Conservation (phyloP, 2,113 vertebrate species). For the Corynorhinus townsendii region DNA sequence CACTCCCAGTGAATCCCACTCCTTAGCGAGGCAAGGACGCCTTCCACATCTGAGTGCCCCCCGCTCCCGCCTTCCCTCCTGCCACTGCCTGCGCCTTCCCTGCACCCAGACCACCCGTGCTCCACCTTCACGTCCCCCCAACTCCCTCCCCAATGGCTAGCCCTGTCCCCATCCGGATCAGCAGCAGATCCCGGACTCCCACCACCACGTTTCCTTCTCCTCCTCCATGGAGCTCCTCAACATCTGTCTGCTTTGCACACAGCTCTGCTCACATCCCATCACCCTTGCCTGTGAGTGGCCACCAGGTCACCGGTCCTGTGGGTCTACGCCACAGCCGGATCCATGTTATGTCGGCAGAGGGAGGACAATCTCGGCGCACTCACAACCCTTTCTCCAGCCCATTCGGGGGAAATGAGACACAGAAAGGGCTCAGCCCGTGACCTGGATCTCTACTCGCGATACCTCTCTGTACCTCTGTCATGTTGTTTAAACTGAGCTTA, state of each 20-base stretch:
- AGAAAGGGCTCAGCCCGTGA: background rate
- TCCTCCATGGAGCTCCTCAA: background rate
- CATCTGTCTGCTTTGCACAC: fast-evolving
- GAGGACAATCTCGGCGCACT: fast-evolving
- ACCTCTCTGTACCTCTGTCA: fast-evolving
- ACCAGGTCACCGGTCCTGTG: background rate
- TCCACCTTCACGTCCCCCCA: fast-evolving
- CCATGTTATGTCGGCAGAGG: fast-evolving
- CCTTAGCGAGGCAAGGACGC: fast-evolving
- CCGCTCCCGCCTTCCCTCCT: background rate
- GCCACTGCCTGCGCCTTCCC: fast-evolving
- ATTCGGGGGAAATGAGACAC: fast-evolving
- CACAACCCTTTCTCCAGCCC: fast-evolving
- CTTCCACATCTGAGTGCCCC: fast-evolving
- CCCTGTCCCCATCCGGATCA: fast-evolving
- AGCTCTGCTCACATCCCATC: background rate
- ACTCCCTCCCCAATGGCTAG: no score
- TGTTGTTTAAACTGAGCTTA: background rate
- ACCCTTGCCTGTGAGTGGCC: fast-evolving
- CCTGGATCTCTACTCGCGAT: background rate
- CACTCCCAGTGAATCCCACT: background rate
- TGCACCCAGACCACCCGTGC: background rate
- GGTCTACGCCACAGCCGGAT: fast-evolving
- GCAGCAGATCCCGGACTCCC: background rate
- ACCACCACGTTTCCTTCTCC: fast-evolving